phyloP scores from a whole-genome alignment of 2,888 invertebrate genomes.

The Torymus auratus region DNA sequence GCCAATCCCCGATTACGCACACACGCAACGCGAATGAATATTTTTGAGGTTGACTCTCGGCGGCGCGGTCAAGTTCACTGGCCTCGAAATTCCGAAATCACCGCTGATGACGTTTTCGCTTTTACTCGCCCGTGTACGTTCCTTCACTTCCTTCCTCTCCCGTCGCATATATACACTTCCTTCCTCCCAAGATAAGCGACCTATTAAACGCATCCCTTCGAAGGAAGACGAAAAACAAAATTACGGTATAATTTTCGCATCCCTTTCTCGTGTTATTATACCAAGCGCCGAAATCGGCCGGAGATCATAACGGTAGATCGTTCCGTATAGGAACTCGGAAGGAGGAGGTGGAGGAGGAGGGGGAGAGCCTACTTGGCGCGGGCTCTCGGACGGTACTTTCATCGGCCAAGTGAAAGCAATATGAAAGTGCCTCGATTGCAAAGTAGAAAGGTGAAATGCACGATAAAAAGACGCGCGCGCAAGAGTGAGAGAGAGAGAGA shows the following conservation, averaged over 20 bases:
- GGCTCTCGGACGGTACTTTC: constrained; percentile 71
- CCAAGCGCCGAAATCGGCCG: neutral
- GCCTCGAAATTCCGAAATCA: constrained; percentile 45
- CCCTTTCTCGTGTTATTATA: no score
- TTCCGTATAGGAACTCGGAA: neutral
- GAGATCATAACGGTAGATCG: constrained; percentile 51
- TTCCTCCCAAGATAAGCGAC: no score
- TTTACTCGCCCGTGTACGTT: no score
- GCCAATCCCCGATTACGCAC: constrained; percentile 22
- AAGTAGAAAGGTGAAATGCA: constrained; percentile 77
- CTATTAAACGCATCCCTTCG: no score
- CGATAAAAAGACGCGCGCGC: constrained; percentile 74
- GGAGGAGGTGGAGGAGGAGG: constrained; percentile 11
- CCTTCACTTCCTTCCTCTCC: no score
- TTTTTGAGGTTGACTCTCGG: constrained; percentile 26
- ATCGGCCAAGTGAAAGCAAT: constrained; percentile 77
- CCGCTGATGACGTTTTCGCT: neutral
- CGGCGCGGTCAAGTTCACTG: constrained; percentile 53
- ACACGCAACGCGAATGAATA: constrained; percentile 19
- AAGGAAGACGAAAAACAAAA: no score
- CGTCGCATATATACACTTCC: no score
- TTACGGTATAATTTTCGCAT: no score
- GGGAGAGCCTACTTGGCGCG: constrained; percentile 70
- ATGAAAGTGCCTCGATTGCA: constrained; percentile 77
- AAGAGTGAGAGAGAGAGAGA: constrained; percentile 15